Evolutionary conservation across 2,113 vertebrate genomes (phyloP).

Genomic region (Saccopteryx leptura): DNA sequence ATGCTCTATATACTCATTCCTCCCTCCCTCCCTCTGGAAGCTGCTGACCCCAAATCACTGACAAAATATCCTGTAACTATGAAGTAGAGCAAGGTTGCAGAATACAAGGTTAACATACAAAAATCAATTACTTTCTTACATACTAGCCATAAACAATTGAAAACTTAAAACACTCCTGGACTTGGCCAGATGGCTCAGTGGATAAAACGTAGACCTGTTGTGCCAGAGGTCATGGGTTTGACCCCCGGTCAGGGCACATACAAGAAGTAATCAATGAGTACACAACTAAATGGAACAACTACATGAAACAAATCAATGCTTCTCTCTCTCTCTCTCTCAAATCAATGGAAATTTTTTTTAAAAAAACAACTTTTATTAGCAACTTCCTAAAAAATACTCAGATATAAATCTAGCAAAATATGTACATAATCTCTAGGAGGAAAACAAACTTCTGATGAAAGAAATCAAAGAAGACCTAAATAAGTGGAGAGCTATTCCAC

Average conservation of each 20-base stretch:
- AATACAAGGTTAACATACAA: not conserved
- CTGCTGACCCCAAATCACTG: not conserved
- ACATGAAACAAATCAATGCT: no score
- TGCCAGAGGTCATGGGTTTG: no score
- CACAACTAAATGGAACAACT: no score
- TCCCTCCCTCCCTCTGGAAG: not conserved
- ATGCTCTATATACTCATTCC: not conserved
- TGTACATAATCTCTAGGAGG: not conserved
- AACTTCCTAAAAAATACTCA: not conserved
- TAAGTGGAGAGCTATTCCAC: not conserved
- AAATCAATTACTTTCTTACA: not conserved
- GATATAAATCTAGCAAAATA: not conserved
- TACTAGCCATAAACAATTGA: not conserved
- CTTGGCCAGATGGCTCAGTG: no score
- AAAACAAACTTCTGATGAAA: constrained; percentile 20
- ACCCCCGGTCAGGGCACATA: no score
- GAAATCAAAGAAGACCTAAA: not conserved
- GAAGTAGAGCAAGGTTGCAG: not conserved
- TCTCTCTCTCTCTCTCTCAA: no score
- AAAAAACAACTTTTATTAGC: constrained; percentile 1
- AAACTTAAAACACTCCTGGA: not conserved
- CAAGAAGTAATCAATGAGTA: no score
- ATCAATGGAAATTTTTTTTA: no score
- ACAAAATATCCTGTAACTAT: not conserved
- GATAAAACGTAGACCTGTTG: no score